Base-by-base conservation (phyloP, 2,888 invertebrate species). In the Amorpha juglandis region DNA sequence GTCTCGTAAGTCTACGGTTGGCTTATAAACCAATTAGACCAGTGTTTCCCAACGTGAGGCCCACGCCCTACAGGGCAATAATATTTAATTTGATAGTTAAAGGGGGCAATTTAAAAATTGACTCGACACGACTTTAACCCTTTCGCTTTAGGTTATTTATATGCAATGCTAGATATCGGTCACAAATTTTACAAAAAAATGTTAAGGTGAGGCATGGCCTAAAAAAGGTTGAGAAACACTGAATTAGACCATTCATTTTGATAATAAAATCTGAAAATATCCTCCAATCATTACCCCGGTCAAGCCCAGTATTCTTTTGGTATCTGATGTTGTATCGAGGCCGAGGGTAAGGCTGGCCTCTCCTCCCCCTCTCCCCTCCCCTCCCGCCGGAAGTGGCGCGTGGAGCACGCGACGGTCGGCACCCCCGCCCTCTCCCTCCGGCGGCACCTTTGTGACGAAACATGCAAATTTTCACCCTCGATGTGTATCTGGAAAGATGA, bases 301-400 rank as follows among this genome's bases (percentile, higher is more conserved):
- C 82, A 82, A 79, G 55, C 58, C 35, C 48, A 79, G 77, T 74
- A 77, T 79, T 79, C 77, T 78, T 81, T 79, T 78, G 79, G 80
- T 89, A 89, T 89, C 89, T 86, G 89, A 89, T 88, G 78, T 82
- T 83, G 88, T 84, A 91, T 89, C 90, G 91, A 88, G 91, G 87
- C 77, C 81, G 79, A 58, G 58, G 58, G 58, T 58, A 58, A 58
- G 58, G 11, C 55, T 68, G 70, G 66, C 71, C 71, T 73, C 71
- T 74, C 73, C 82, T 62, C 68, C 45, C 67, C 64, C 58, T 75
- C 70, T 62, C 27, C 68, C 68, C 73, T 70, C 11, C 58, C 70
- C 72, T 69, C 76, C 72, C 78, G 75, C 87, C 89, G 90, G 90
- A 90, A 90, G 89, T 85, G 77, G 84, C 84, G 81, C 75, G 86